Evolutionary conservation across 1,140 invertebrate species (phyloP), one percentile per base, ranked within the genome.

Genomic region (Nasonia giraulti): DNA sequence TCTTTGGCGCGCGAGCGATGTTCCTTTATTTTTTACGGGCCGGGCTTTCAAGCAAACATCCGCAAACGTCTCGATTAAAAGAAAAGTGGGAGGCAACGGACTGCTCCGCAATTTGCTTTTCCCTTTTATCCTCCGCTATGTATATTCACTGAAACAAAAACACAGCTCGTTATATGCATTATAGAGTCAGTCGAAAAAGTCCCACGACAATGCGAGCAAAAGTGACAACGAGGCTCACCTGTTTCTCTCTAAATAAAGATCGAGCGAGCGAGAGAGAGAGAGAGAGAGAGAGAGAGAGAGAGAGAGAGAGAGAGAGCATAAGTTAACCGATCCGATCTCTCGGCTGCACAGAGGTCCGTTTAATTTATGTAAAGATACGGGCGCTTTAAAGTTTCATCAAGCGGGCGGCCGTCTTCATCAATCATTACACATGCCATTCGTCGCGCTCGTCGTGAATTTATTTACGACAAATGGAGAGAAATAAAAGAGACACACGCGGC

Each of bases 341-440:
- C 20, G 17, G 20, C 55, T 62, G 6, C 55, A 20, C 17, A 20
- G 14, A 62, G 20, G 55, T n/a, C 80, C 74, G 74, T 85, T 85
- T 85, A 85, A 85, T 85, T 81, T 85, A 85, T 85, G 84, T 85
- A 80, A 75, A 77, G 84, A 82, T 82, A 85, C 84, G 50, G 73
- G 31, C 79, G 79, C 71, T 86, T 83, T 80, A 83, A 86, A 86
- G 77, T 86, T 86, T 86, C 82, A 86, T 86, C 85, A 77, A 83
- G 77, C 85, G n/a, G 62, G 71, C 55, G 76, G 37, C 75, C 78
- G 85, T 86, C 77, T 83, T 86, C 85, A 86, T 86, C 81, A 86
- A 86, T 86, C 85, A 86, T 86, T 86, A 79, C 80, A 66, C 80
- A 86, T 83, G 85, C 85, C 81, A 83, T 83, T 86, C 85, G 80